A percentile compares a stretch with the other conserved stretches of the same genome.
Conservation (phyloP, 2,888 invertebrate genomes). For the Rhorus exstirpatorius region DNA sequence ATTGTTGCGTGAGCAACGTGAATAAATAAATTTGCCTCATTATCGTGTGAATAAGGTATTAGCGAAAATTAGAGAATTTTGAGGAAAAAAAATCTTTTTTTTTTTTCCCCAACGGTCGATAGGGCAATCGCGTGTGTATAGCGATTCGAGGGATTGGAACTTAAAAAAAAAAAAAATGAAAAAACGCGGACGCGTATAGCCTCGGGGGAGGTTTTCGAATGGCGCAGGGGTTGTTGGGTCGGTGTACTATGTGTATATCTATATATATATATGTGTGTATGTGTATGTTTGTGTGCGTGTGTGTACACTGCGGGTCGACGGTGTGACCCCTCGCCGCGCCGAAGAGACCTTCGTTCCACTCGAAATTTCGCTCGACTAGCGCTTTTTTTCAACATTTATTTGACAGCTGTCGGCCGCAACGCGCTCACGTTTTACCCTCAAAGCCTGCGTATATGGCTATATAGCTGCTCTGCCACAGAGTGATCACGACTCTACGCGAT, state of each 20-base stretch:
- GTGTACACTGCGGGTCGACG: constrained; percentile 78
- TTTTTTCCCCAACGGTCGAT: constrained; percentile 24
- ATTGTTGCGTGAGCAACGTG: constrained; percentile 9
- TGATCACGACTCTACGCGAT: constrained; percentile 61
- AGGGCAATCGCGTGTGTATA: constrained; percentile 44
- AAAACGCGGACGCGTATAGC: constrained; percentile 69
- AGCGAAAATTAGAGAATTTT: neutral
- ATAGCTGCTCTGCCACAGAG: constrained; percentile 33
- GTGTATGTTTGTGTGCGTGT: constrained; percentile 66
- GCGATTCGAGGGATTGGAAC: constrained; percentile 33
- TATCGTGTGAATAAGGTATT: constrained; percentile 7
- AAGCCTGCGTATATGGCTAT: constrained; percentile 42
- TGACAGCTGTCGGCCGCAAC: constrained; percentile 85
- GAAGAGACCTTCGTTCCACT: constrained; percentile 79
- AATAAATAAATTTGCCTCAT: neutral
- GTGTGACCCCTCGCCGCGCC: constrained; percentile 78
- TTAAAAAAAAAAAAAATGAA: constrained; percentile 51
- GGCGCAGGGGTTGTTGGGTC: constrained; percentile 66
- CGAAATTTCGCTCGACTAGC: constrained; percentile 85
- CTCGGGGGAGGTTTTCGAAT: constrained; percentile 65
- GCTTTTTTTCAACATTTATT: constrained; percentile 85
- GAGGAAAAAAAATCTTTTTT: constrained; percentile 1
- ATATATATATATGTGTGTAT: constrained; percentile 53
- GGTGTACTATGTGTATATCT: constrained; percentile 58
- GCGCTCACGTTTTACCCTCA: constrained; percentile 77